A percentile compares a stretch with the other conserved stretches of the same genome.
phyloP scores from a whole-genome alignment of 1,140 invertebrate species.

The Listronotus oregonensis region DNA sequence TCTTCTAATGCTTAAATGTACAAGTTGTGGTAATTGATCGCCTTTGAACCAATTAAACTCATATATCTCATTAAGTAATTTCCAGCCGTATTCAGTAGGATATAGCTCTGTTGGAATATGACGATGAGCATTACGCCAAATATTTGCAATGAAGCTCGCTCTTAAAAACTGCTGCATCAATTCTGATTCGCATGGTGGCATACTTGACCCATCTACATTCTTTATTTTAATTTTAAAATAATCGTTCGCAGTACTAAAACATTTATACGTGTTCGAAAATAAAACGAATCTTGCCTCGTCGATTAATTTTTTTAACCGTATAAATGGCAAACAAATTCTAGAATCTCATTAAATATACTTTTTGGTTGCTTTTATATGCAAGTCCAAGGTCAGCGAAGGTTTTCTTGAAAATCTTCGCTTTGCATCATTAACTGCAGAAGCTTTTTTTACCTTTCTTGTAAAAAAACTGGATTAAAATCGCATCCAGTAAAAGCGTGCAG shows the following conservation, averaged over 20 bases:
- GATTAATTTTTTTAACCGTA: constrained; percentile 21
- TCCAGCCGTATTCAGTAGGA: constrained; percentile 23
- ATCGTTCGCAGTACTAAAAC: constrained; percentile 16
- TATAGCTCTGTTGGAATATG: constrained; percentile 3
- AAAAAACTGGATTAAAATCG: no score
- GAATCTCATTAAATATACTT: not conserved
- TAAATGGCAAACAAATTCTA: constrained; percentile 20
- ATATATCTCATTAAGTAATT: constrained; percentile 21
- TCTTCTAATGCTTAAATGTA: no score
- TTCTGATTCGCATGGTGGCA: constrained; percentile 25
- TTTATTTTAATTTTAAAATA: constrained; percentile 18
- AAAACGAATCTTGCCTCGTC: constrained; percentile 26
- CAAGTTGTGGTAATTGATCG: constrained; percentile 16
- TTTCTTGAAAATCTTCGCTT: no score
- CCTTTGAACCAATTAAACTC: constrained; percentile 25
- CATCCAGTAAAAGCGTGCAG: no score
- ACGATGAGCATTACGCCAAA: constrained; percentile 16
- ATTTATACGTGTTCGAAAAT: constrained; percentile 26
- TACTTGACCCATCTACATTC: not conserved
- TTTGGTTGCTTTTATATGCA: no score
- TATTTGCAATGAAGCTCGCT: constrained; percentile 23
- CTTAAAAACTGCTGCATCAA: constrained; percentile 25
- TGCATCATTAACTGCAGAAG: no score
- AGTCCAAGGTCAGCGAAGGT: no score
- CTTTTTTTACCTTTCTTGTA: no score